Evolutionary conservation across 2,113 vertebrate species (phyloP), one percentile per base, ranked within the genome.

Genomic region (Percopsis transmontana): DNA sequence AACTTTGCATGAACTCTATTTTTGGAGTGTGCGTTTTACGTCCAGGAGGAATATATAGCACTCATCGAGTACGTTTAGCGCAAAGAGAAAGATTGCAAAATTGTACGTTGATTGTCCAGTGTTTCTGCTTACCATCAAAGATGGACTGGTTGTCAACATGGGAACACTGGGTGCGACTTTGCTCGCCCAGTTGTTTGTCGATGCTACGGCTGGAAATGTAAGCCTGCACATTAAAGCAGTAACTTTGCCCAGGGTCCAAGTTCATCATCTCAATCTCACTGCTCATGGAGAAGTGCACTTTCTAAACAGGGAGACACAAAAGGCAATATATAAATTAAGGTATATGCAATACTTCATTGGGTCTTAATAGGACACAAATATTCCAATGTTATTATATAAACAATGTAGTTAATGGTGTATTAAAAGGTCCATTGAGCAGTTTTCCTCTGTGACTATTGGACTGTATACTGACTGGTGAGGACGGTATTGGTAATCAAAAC

Each of bases 151-250:
- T 0, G 0, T 48, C 21, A 0, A 45, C 41, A 0, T 44, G 2
- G 6, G 91, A 86, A 68, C 97, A 99, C 60, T 78, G 40, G 2
- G 78, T 57, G 0, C 0, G 0, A 68, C 96, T 98, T 51, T 76
- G 47, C 55, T 90, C 86, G 15, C 95, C 94, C 9, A 62, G 72
- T 12, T 90, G 91, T 50, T 94, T 92, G 5, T n/a, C 18, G 1
- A 0, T 15, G 5, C 0, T 50, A 38, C 94, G 92, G 47, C 87
- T 92, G 1, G 76, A 75, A 61, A 97, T 74, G 55, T 20, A 59
- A 40, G 88, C 95, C 70, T 95, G 94, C 0, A 96, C 64, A 2
- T 8, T 87, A 83, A 98, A 96, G 81, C 97, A 98, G 72, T 99
- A 97, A 74, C 82, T 93, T 65, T 84, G 75, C 0, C 83, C 92